Base-by-base conservation (phyloP, 2,888 invertebrate genomes). In the Zelleria hepariella region DNA sequence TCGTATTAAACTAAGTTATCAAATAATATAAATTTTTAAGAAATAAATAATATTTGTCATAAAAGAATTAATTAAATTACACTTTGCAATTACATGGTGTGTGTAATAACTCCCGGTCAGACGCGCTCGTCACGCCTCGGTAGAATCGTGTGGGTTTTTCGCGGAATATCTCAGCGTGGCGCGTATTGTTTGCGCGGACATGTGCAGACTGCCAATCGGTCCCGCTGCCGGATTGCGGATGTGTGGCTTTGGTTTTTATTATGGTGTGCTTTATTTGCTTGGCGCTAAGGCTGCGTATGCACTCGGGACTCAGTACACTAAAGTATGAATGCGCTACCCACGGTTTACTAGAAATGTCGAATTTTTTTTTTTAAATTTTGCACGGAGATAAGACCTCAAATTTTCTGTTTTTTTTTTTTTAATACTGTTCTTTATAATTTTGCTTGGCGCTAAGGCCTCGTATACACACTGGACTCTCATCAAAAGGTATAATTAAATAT, bases 81-180 rank as follows among this genome's bases (percentile, higher is more conserved):
- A 32, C 32, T 42, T 15, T 10, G 32, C 10, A 42, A 10, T 10
- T 42, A 15, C 15, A 15, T 10, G 10, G 32, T 42, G 15, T 42
- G 54, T 42, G 23, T 8, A n/a, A 21, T 51, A 24, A 47, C 20
- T 10, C 18, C 20, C 21, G 51, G 27, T 56, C 25, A 57, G 24
- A 42, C 32, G 32, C 32, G 32, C 15, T 42, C 15, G 15, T 42
- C 32, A 42, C 32, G 32, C 32, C 15, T 42, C 32, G 32, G 15
- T 58, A 71, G 75, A 70, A 72, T 67, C 61, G 71, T 67, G 73
- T 73, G 75, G 75, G 74, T 75, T 75, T 75, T 78, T 76, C 77
- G 73, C 62, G 60, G 53, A 58, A 58, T 42, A 15, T 5, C 15
- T 42, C 32, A 1, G 32, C 32, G 32, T 32, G 10, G 54, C 58